These are phyloP conservation scores for Halictus rubicundus DNA, from an alignment of 1,140 invertebrate genomes.

Conservation along the genomic window DNA sequence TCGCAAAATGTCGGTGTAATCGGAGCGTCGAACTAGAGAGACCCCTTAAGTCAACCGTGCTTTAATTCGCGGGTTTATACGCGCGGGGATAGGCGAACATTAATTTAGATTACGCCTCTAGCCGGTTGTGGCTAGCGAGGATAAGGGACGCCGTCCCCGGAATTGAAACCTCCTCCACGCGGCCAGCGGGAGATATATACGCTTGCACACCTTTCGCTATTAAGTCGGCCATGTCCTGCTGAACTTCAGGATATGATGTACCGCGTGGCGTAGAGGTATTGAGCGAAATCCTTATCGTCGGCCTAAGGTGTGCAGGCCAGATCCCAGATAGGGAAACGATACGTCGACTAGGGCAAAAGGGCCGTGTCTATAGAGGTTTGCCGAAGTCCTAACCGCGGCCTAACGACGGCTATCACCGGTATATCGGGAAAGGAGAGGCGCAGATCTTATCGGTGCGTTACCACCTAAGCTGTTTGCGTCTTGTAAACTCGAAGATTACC, in stretches of 20 bases:
- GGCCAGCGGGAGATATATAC: slow-evolving; percentile 33
- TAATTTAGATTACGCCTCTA: slow-evolving; percentile 66
- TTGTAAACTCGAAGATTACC: slow-evolving; percentile 74
- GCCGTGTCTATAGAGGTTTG: slow-evolving; percentile 36
- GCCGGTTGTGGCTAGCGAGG: slow-evolving; percentile 55
- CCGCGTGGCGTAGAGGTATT: slow-evolving; percentile 28
- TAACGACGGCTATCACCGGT: slow-evolving; percentile 66
- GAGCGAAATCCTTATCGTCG: slow-evolving; percentile 56
- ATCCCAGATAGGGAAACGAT: slow-evolving; percentile 50
- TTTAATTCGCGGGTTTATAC: slow-evolving; percentile 49
- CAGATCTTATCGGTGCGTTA: slow-evolving; percentile 75
- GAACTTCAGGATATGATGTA: slow-evolving; percentile 45
- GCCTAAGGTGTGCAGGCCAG: slow-evolving; percentile 48
- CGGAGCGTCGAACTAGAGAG: too few species aligned
- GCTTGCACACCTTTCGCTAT: slow-evolving; percentile 43
- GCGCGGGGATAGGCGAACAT: slow-evolving; percentile 55
- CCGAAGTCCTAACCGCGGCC: slow-evolving; percentile 64
- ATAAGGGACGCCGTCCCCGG: slow-evolving; percentile 43
- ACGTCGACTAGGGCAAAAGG: slow-evolving; percentile 48
- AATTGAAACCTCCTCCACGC: slow-evolving; percentile 49
- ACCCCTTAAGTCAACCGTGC: slow-evolving; percentile 29
- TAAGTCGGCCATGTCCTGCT: slow-evolving; percentile 30
- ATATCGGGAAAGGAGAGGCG: slow-evolving; percentile 60
- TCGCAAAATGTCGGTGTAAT: too few species aligned
- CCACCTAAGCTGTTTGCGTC: slow-evolving; percentile 78